A percentile compares a stretch with the other conserved stretches of the same genome.
phyloP scores from a whole-genome alignment of 2,888 invertebrate genomes.

The Tipula unca region DNA sequence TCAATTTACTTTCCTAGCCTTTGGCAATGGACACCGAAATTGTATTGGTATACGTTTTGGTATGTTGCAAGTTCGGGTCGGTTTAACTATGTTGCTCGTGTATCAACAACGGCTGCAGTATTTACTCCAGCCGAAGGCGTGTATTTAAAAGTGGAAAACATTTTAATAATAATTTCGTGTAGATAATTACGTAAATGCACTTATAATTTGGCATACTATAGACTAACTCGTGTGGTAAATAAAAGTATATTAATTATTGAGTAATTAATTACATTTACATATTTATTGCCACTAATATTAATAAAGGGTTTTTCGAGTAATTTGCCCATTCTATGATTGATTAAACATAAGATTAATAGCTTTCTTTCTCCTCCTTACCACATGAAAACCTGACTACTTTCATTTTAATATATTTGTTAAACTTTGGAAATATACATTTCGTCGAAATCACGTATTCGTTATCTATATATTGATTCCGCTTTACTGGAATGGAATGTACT shows the following conservation, averaged over 20 bases:
- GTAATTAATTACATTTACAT: no score
- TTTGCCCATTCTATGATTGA: no score
- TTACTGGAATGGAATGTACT: not conserved
- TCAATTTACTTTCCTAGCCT: constrained; percentile 39
- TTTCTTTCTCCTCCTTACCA: no score
- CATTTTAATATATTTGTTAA: not conserved
- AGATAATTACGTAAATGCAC: not conserved
- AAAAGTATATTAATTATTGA: no score
- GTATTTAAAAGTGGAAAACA: not conserved
- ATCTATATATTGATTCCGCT: not conserved
- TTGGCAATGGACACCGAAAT: constrained; percentile 40
- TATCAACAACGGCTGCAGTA: not conserved
- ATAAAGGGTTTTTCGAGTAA: no score
- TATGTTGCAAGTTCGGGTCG: constrained; percentile 30
- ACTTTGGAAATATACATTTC: not conserved
- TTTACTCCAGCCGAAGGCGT: not conserved
- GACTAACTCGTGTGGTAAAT: not conserved
- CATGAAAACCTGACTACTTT: not conserved
- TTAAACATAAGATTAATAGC: no score
- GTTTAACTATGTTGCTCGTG: constrained; percentile 29
- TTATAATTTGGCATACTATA: not conserved
- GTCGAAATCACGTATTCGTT: not conserved
- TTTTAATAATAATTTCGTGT: not conserved
- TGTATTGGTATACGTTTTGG: constrained; percentile 41
- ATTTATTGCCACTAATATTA: no score